A percentile compares a stretch with the other conserved stretches of the same genome.
Evolutionary conservation across 2,888 invertebrate genomes (phyloP).

Genomic region (Nephrocerus scutellatus): DNA sequence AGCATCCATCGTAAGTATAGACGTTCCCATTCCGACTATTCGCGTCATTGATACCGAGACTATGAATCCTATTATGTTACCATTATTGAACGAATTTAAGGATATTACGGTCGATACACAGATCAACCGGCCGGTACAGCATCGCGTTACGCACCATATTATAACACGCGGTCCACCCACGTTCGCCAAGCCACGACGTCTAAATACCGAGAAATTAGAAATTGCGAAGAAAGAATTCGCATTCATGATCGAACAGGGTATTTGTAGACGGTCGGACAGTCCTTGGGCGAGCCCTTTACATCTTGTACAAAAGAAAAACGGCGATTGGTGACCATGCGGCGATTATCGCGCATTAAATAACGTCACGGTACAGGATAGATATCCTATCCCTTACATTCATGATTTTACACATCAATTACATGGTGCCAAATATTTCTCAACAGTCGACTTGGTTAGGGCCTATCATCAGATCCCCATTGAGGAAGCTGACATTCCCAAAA

Average conservation of each 20-base stretch:
- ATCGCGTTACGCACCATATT: no score
- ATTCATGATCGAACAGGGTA: constrained; percentile 14
- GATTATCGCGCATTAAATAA: constrained; percentile 17
- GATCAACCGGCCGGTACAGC: no score
- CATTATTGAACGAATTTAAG: no score
- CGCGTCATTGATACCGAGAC: no score
- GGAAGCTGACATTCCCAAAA: constrained; percentile 29
- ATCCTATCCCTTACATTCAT: constrained; percentile 29
- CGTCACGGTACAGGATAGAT: constrained; percentile 33
- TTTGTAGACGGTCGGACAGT: constrained; percentile 20
- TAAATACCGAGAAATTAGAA: constrained; percentile 11
- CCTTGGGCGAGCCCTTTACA: constrained; percentile 19
- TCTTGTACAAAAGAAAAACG: constrained; percentile 17
- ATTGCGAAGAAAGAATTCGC: constrained; percentile 19
- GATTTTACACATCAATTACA: constrained; percentile 22
- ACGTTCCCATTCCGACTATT: no score
- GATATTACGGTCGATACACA: no score
- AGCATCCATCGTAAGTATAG: no score
- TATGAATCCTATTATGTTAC: no score
- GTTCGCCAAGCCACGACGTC: constrained; percentile 11
- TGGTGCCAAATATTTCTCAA: constrained; percentile 30
- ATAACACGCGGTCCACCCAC: constrained; percentile 16
- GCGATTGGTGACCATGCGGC: constrained; percentile 17
- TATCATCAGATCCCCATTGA: constrained; percentile 35
- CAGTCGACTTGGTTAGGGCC: constrained; percentile 27